Percentiles rank a stretch among this genome's conserved stretches.
These are phyloP conservation scores for Mythimna albipuncta DNA, from an alignment of 2,888 invertebrate species.

Conservation along the genomic window DNA sequence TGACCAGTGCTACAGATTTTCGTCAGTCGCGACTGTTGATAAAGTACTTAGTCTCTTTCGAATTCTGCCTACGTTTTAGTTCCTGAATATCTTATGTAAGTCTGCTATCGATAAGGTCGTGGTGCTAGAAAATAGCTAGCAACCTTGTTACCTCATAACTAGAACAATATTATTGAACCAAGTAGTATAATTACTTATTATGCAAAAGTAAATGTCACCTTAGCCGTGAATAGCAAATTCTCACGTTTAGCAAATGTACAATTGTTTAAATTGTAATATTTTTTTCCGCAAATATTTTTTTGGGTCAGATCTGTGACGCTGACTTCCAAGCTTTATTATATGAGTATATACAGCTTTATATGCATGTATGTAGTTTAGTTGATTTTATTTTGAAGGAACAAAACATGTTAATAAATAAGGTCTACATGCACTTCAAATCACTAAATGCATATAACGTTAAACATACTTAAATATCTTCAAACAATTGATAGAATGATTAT, in stretches of 20 bases:
- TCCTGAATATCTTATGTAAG: constrained; percentile 15
- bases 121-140: constrained; percentile 57
- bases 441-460: neutral
- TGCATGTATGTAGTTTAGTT: neutral
- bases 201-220: constrained; percentile 7
- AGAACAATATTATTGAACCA: constrained; percentile 45
- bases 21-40: neutral
- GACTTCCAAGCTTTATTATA: constrained; percentile 11
- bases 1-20: neutral
- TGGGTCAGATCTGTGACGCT: neutral
- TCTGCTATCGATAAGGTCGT: constrained; percentile 27
- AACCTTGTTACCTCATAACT: constrained; percentile 46
- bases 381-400: neutral
- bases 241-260: neutral
- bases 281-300: neutral
- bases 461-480: neutral
- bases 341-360: too few species aligned
- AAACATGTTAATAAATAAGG: neutral
- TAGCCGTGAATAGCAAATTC: constrained; percentile 17
- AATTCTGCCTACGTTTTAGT: constrained; percentile 22
- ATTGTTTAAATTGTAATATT: neutral
- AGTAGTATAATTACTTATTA: constrained; percentile 6
- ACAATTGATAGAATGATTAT: too few species aligned
- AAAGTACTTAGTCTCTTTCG: constrained; percentile 1
- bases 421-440: neutral